These are phyloP conservation scores for Leptinotarsa texana DNA, from an alignment of 1,140 invertebrate genomes.

Conservation along the genomic window DNA sequence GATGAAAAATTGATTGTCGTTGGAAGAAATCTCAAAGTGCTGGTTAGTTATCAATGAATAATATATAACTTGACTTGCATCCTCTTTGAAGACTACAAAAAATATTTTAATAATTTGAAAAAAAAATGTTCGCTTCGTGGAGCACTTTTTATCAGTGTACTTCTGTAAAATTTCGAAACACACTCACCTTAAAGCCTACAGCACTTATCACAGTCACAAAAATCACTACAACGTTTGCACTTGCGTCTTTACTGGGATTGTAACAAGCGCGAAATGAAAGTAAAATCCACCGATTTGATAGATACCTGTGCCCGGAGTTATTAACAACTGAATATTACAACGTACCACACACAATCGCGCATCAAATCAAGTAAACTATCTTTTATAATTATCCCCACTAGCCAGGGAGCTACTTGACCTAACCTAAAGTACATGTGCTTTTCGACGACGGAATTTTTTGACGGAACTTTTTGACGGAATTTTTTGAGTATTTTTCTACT, in stretches of 20 bases:
- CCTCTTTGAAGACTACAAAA: too few relatives aligned
- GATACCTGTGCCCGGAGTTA: too few relatives aligned
- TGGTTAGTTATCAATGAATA: too few relatives aligned
- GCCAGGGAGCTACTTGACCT: conserved; percentile 6
- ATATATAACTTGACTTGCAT: too few relatives aligned
- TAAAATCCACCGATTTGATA: neutral
- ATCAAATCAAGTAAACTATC: conserved; percentile 2
- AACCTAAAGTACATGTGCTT: conserved; percentile 14
- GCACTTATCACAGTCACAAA: conserved; percentile 13
- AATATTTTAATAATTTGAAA: too few relatives aligned
- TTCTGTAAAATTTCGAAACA: too few relatives aligned
- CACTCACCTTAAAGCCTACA: conserved; percentile 12
- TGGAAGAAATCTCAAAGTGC: too few relatives aligned
- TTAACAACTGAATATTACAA: neutral
- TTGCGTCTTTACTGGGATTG: neutral
- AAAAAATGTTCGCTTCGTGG: too few relatives aligned
- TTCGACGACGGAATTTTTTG: neutral
- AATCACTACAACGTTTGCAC: conserved; percentile 8
- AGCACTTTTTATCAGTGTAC: too few relatives aligned
- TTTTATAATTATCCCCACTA: conserved; percentile 23
- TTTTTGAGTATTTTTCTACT: neutral
- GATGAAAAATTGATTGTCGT: too few relatives aligned
- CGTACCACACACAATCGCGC: neutral
- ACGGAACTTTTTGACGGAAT: too few relatives aligned
- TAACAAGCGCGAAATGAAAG: conserved; percentile 11